Percentiles rank a stretch among this genome's conserved stretches.
These are phyloP conservation scores for Apamea sordens DNA, from an alignment of 2,888 invertebrate genomes.

Conservation along the genomic window DNA sequence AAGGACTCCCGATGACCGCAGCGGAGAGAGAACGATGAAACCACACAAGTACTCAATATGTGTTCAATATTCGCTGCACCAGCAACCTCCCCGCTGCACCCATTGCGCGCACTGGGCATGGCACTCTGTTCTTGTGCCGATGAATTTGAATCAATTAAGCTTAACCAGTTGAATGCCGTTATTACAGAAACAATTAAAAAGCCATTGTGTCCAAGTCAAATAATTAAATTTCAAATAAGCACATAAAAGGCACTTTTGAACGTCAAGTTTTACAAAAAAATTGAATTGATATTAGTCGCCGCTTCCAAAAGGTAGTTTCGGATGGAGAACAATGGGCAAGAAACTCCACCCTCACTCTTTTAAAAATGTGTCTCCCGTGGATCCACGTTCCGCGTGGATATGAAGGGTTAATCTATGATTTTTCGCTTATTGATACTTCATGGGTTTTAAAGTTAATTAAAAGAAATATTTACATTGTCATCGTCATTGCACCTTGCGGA, in stretches of 20 bases:
- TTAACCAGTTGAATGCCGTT: too few species aligned
- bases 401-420: too few species aligned
- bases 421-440: neutral
- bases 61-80: neutral
- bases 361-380: neutral
- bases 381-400: neutral
- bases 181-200: too few species aligned
- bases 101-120: neutral
- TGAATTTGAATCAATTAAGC: too few species aligned
- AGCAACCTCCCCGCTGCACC: too few species aligned
- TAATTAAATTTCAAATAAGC: too few species aligned
- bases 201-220: too few species aligned
- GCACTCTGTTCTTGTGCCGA: too few species aligned
- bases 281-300: neutral
- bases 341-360: neutral
- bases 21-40: neutral
- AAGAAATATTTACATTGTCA: neutral
- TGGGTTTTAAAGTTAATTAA: neutral
- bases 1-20: conserved; percentile 29
- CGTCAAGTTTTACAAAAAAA: too few species aligned
- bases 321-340: neutral
- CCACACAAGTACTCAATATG: neutral
- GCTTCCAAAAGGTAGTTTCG: neutral
- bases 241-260: too few species aligned
- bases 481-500: neutral